Evolutionary conservation across 2,797 vertebrate genomes (phyloP).

Genomic region (Smutsia gigantea): DNA sequence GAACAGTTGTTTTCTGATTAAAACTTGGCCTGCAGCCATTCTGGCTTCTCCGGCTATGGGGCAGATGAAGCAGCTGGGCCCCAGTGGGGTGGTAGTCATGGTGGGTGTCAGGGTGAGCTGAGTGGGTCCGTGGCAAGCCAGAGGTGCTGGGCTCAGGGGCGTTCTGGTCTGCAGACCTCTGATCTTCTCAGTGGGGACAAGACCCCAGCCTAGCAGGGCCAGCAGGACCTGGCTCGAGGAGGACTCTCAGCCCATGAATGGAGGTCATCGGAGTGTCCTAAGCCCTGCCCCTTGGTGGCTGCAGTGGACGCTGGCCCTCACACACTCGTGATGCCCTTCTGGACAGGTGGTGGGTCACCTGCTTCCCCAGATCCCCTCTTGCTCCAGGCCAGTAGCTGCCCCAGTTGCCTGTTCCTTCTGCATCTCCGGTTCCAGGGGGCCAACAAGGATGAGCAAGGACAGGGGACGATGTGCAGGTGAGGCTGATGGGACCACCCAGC

Average conservation of each 20-base stretch:
- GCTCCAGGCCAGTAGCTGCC: background rate
- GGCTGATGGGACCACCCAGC: background rate
- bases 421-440: background rate
- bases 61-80: background rate
- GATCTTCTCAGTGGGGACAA: background rate
- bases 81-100: fast-evolving
- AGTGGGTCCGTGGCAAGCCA: background rate
- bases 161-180: background rate
- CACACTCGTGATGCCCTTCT: background rate
- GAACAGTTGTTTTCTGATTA: slow-evolving; percentile 42
- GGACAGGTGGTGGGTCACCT: background rate
- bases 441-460: background rate
- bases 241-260: background rate
- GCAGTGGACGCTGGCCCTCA: background rate
- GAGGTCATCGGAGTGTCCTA: background rate
- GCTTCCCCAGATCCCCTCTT: background rate
- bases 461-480: background rate
- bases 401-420: background rate
- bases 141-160: background rate
- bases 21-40: background rate
- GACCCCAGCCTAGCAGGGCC: background rate
- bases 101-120: background rate
- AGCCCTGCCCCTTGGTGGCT: background rate
- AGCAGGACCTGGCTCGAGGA: background rate
- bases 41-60: background rate